Base-by-base conservation (phyloP, 2,888 invertebrate genomes). In the Frankliniella intonsa region DNA sequence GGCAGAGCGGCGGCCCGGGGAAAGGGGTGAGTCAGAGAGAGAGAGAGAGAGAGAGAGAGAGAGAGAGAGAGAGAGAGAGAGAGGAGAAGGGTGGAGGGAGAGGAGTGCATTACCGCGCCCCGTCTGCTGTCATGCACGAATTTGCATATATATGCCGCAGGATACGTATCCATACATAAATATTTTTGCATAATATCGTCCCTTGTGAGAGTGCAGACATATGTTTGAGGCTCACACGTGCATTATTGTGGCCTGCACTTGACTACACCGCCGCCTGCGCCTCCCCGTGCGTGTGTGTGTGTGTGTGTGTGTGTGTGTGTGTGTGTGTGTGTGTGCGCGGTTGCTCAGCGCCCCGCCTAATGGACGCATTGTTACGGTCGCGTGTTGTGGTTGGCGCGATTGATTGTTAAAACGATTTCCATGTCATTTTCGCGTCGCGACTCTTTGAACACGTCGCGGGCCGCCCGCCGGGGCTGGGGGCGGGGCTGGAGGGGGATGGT, bases 191-290 rank as follows among this genome's bases (percentile, higher is more conserved):
- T 76, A 76, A 76, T 76, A 76, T 76, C 69, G 25, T 76, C 69
- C 69, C 69, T 76, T 25, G 69, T 76, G 69, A 76, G 69, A 76
- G 69, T 76, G 69, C 69, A 76, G 69, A 76, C 69, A 76, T 76
- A 76, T 76, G 69, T 76, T 76, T 76, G 69, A 76, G 69, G 69
- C 69, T 14, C 14, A 19, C 55, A 19, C 55, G 55, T 25, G 69
- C 69, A 76, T 76, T 76, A 76, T 76, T 76, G 69, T 76, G 69
- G 69, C 69, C 69, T 76, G 69, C 69, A 76, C 69, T 76, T 76
- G 69, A 76, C 69, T 76, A 76, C 69, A 8, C 55, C 19, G 55
- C 55, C 19, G 62, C 62, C 7, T 62, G 62, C n/a, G 7, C 17
- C 12, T 14, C 19, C 62, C 19, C 62, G 62, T 62, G 62, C 17